Percentiles rank a stretch among this genome's conserved stretches.
phyloP scores from a whole-genome alignment of 2,888 invertebrate genomes.

The Zaprionus lineosus region DNA sequence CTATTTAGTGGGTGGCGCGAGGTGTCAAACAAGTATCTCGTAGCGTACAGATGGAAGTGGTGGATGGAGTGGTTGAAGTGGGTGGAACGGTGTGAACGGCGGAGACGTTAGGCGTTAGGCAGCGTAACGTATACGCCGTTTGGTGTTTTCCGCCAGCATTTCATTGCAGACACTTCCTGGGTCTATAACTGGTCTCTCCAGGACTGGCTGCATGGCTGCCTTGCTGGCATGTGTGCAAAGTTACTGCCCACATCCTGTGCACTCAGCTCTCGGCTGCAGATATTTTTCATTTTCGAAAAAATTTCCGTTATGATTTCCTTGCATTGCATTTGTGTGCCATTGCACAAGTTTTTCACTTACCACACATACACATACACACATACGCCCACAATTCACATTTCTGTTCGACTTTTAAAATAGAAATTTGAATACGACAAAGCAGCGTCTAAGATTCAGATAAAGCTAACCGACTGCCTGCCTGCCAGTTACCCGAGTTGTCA shows the following conservation, averaged over 20 bases:
- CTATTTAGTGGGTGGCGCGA: not conserved
- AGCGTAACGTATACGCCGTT: slow-evolving; percentile 3
- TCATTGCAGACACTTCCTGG: slow-evolving; percentile 62
- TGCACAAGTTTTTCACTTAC: slow-evolving; percentile 42
- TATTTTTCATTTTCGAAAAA: slow-evolving; percentile 69
- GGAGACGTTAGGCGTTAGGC: too few relatives aligned
- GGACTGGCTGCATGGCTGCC: slow-evolving; percentile 27
- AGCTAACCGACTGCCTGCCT: slow-evolving; percentile 36
- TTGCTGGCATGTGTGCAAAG: slow-evolving; percentile 66
- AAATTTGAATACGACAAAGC: slow-evolving; percentile 73
- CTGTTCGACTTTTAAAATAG: slow-evolving; percentile 47
- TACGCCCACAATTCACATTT: slow-evolving; percentile 1
- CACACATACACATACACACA: slow-evolving; percentile 18
- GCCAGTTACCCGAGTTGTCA: slow-evolving; percentile 39
- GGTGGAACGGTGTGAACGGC: not conserved
- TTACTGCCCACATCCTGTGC: slow-evolving; percentile 65
- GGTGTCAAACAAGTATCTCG: too few relatives aligned
- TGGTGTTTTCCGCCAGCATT: slow-evolving; percentile 50
- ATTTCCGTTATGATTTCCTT: slow-evolving; percentile 77
- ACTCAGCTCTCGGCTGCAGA: slow-evolving; percentile 46
- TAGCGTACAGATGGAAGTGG: too few relatives aligned
- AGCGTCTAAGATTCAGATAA: slow-evolving; percentile 72
- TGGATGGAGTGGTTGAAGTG: not conserved
- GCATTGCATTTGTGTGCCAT: slow-evolving; percentile 52
- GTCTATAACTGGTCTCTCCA: slow-evolving; percentile 30